Evolutionary conservation across 2,797 vertebrate genomes (phyloP).

Genomic region (Ctenosaura bakeri): DNA sequence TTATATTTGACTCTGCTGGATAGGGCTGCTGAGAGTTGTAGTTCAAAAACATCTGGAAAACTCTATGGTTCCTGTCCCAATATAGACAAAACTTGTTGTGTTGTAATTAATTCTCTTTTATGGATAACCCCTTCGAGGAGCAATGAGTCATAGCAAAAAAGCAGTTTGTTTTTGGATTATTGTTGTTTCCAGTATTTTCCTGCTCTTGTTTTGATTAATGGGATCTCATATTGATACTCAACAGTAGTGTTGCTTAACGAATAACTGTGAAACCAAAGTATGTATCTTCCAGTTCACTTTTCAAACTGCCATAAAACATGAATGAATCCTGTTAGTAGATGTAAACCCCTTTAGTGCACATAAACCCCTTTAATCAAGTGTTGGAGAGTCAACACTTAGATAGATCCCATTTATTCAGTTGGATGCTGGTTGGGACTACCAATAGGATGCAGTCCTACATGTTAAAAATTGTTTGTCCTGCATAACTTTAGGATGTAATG

Average conservation of each 20-base stretch:
- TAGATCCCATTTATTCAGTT: too few relatives aligned
- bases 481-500: neutral
- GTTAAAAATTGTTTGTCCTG: neutral
- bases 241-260: neutral
- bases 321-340: neutral
- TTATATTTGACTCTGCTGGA: too few relatives aligned
- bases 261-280: neutral
- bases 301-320: neutral
- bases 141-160: neutral
- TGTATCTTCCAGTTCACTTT: neutral
- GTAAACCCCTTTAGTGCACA: too few relatives aligned
- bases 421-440: too few relatives aligned
- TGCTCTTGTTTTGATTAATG: neutral
- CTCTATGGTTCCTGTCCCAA: too few relatives aligned
- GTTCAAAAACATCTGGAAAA: neutral
- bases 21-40: too few relatives aligned
- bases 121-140: neutral
- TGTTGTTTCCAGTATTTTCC: neutral
- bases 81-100: neutral
- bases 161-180: neutral
- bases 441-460: too few relatives aligned
- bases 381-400: too few relatives aligned
- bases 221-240: neutral
- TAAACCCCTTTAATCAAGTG: too few relatives aligned
- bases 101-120: neutral